Evolutionary conservation across 1,140 invertebrate species (phyloP).

Genomic region (Drosophila seguyi): DNA sequence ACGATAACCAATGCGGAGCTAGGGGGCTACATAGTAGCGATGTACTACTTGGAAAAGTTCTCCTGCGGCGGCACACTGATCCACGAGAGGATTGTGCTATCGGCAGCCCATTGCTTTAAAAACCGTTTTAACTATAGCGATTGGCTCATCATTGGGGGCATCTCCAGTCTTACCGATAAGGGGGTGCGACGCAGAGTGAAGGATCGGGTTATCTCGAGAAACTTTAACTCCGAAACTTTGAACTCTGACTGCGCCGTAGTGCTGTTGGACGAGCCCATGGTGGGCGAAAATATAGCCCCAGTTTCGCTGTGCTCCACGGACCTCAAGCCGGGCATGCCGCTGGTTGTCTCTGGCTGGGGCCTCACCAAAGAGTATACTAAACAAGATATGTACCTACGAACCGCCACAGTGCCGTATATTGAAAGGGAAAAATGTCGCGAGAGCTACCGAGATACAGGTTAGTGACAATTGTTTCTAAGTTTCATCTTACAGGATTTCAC

Average conservation of each 20-base stretch:
- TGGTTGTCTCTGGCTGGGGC: slow-evolving; percentile 69
- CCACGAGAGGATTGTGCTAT: not conserved
- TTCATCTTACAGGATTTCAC: too few relatives aligned
- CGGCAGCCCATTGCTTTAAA: slow-evolving; percentile 7
- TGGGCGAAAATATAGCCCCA: slow-evolving; percentile 6
- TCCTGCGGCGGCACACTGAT: not conserved
- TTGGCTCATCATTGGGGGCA: slow-evolving; percentile 18
- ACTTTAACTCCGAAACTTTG: too few relatives aligned
- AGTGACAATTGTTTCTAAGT: not conserved
- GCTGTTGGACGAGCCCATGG: slow-evolving; percentile 9
- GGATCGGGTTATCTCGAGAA: not conserved
- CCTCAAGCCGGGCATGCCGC: not conserved
- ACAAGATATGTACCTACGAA: slow-evolving; percentile 15
- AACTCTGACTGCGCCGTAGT: slow-evolving; percentile 51
- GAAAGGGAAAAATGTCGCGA: slow-evolving; percentile 7
- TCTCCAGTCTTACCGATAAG: slow-evolving; percentile 15
- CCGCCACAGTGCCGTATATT: slow-evolving; percentile 48
- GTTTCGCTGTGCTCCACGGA: slow-evolving; percentile 22
- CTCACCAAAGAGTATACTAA: not conserved
- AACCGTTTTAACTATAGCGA: too few relatives aligned
- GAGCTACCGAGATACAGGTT: slow-evolving; percentile 31
- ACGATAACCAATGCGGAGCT: not conserved
- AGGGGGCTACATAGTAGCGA: not conserved
- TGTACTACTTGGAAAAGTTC: accelerated
- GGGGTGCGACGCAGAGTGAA: not conserved